Base-by-base conservation (phyloP, 2,888 invertebrate species). In the Nasonovia ribisnigri region DNA sequence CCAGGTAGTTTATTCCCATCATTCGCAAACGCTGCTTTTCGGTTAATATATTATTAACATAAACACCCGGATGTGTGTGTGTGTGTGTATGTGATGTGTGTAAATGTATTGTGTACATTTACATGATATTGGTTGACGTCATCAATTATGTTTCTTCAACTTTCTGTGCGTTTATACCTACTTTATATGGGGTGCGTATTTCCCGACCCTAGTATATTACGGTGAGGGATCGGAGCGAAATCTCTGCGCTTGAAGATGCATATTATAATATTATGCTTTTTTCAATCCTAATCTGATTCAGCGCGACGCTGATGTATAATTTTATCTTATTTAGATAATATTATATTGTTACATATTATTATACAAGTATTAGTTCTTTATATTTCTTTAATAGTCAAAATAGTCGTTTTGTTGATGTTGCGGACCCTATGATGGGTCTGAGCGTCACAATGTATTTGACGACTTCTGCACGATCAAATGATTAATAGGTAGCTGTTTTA, bases 1-100 rank as follows among this genome's bases (percentile, higher is more conserved):
- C 36, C 36, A 77, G 20, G 29, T 60, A 29, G 36, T 36, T 6
- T 77, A 77, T 77, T 77, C 77, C 36, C 77, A 77, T 36, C 77
- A 8, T 77, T 77, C 36, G 77, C 77, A 16, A 36, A 77, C 77
- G 36, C 54, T 6, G 24, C 57, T 10, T 26, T 36, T 77, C 77
- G 77, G 67, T 36, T 77, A 77, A 77, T 77, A 77, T 77, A 77
- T 77, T 77, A 77, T 77, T n/a, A n/a, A n/a, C 77, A 42, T 36
- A 77, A 36, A 20, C 5, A 6, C 16, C 1, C 2, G 20, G 0
- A 6, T 11, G 36, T 26, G 77, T 36, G 6, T 36, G 77, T 77
- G 20, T 20, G n/a, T 29, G 57, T n/a, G n/a, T n/a, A n/a, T n/a
- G n/a, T n/a, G n/a, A n/a, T n/a, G n/a, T 10, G 57, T 29, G 60